Base-by-base conservation (phyloP, 2,797 vertebrate species). In the Gouania willdenowi region DNA sequence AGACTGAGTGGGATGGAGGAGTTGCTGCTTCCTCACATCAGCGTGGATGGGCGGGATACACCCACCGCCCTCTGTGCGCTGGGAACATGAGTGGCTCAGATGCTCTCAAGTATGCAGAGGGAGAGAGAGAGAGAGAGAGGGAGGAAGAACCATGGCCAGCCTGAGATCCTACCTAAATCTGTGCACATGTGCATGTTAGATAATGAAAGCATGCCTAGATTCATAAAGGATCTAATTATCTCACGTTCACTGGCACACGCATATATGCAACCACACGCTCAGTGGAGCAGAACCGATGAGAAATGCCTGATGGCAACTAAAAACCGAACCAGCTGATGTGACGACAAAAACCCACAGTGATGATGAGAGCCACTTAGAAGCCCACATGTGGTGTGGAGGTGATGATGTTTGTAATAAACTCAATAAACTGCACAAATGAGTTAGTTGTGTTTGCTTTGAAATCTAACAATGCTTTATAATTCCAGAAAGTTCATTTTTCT, bases 1-100 rank as follows among this genome's bases (percentile, higher is more conserved):
- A 78, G 79, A 78, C 74, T 70, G 72, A 81, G 78, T 71, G 50
- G 78, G 78, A 79, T 71, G 70, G 53, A 48, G 24, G 32, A 50
- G 61, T 45, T 52, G 49, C 69, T 40, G 73, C 66, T 75, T 76
- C 75, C 78, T 61, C 66, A 84, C 81, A 81, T 78, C 75, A 71
- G 67, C 77, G 59, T 29, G 40, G 40, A 72, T 42, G 70, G 33
- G 54, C 66, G 83, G 81, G 84, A 84, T 73, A 87, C 89, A 69
- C 87, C 86, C 82, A 82, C 87, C 77, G 81, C 66, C 62, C 20
- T 55, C 66, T 40, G 66, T 58, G 37, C 45, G 69, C 74, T 77
- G 53, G 77, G 26, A 49, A 66, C 37, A 8, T 60, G 67, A 74
- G 59, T 45, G 20, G 26, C 65, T 54, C 49, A 50, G 55, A 68